Evolutionary conservation across 2,113 vertebrate genomes (phyloP), one percentile per base, ranked within the genome.

Genomic region (Halcyon senegalensis): DNA sequence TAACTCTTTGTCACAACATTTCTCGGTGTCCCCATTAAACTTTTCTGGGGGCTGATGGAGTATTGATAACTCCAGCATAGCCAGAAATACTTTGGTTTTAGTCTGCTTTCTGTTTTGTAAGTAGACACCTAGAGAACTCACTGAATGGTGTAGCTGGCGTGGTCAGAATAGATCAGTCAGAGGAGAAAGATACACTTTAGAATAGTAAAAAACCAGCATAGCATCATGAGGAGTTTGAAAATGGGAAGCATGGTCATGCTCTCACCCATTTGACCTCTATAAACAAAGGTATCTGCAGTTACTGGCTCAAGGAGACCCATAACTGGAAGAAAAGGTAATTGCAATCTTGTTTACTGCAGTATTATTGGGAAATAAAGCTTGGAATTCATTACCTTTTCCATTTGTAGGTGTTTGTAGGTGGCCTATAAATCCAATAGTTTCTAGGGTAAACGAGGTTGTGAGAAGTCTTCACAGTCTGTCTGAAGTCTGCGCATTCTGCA

Each of bases 391-490:
- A 73, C 31, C 28, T 94, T 95, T 73, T 41, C 84, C 27, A 68
- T 96, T 93, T 97, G 94, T 96, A 86, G 97, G 89, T 94, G 87
- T 92, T 84, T 21, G 64, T 90, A 95, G 80, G 79, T 90, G 96
- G 97, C 93, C 81, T 96, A 63, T 91, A 94, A 78, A 96, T 94
- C 77, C 94, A 88, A 30, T 84, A 69, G 95, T 89, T 95, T 63
- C 53, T 91, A 41, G 39, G 51, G 62, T 91, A 82, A 93, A 90
- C 2, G 13, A 68, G 55, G n/a, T 70, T 79, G 76, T 62, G n/a
- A 56, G 59, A 35, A 51, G 46, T 28, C 60, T 78, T 93, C 28
- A 7, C 30, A 44, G 44, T 31, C 72, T 87, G 50, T 44, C 21
- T 90, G 35, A 69, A 64, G 51, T 24, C 56, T 82, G 62, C 74